These are phyloP conservation scores for Bombyx mori DNA, from an alignment of 1,140 invertebrate genomes.

Conservation along the genomic window ASM3026992v2 NC_085127.1:11570501-11571000, in stretches of 20 bases:
- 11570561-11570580: constrained; percentile 46
- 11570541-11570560: constrained; percentile 48
- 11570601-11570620: constrained; percentile 41
- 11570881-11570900: constrained; percentile 5
- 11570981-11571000: constrained; percentile 1
- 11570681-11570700: constrained; percentile 27
- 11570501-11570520: constrained; percentile 34
- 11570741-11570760: constrained; percentile 36
- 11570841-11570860: constrained; percentile 17
- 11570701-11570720: constrained; percentile 31
- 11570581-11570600: constrained; percentile 46
- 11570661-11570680: constrained; percentile 34
- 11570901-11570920: constrained; percentile 19
- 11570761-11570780: constrained; percentile 31
- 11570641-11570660: constrained; percentile 28
- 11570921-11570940: constrained; percentile 36
- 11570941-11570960: constrained; percentile 40
- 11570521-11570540: constrained; percentile 34
- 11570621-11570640: constrained; percentile 17
- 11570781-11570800: constrained; percentile 27
- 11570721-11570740: constrained; percentile 28
- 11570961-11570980: constrained; percentile 12
- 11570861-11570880: background rate
- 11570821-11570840: constrained; percentile 46
- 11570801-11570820: constrained; percentile 21